Conservation (phyloP, 2,797 vertebrate genomes). For the Myoxocephalus aenaeus region DNA sequence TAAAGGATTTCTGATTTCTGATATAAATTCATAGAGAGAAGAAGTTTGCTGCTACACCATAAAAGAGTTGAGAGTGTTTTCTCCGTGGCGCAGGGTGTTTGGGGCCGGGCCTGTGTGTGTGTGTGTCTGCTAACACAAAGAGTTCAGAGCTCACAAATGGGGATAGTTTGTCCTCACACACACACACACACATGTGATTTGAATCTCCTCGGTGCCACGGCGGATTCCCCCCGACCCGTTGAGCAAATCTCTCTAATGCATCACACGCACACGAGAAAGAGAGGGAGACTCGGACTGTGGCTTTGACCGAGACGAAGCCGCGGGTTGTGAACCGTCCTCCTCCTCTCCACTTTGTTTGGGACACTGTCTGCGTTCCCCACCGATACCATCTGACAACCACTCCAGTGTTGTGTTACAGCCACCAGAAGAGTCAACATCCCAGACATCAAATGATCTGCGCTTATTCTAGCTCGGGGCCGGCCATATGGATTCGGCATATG, state of each 20-base stretch:
- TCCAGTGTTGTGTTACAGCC: slow-evolving; percentile 25
- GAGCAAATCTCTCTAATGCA: background rate
- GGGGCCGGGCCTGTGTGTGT: background rate
- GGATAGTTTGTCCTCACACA: background rate
- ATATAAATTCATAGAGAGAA: background rate
- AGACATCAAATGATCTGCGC: slow-evolving; percentile 52
- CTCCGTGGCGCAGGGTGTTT: background rate
- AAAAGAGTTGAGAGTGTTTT: background rate
- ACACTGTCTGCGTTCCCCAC: background rate
- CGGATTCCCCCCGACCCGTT: background rate
- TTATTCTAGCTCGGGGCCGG: slow-evolving; percentile 64
- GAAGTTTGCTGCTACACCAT: background rate
- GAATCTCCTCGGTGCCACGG: background rate
- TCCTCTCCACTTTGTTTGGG: slow-evolving; percentile 11
- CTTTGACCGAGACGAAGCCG: background rate
- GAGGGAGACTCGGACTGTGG: background rate
- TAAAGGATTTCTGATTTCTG: background rate
- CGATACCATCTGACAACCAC: slow-evolving; percentile 22
- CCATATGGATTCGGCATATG: slow-evolving; percentile 84
- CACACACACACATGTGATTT: background rate
- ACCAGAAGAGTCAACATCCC: slow-evolving; percentile 44
- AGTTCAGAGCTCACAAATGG: slow-evolving; percentile 8
- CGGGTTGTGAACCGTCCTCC: background rate
- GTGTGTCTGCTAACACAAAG: background rate
- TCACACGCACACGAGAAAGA: background rate